A percentile compares a stretch with the other conserved stretches of the same genome.
phyloP scores from a whole-genome alignment of 2,888 invertebrate species.

The Peribatodes rhomboidaria region DNA sequence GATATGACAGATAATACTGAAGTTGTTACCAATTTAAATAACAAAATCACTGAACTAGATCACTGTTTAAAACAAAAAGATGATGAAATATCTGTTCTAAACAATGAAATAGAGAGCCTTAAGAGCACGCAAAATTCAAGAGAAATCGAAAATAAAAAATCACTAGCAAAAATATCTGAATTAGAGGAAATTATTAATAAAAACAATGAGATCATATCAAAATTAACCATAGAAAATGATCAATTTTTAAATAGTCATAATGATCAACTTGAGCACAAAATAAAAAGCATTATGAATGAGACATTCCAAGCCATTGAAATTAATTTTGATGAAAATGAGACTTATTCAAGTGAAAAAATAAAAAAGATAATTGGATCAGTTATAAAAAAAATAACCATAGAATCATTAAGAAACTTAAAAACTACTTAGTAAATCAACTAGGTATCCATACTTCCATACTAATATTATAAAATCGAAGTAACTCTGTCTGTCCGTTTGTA shows the following conservation, averaged over 20 bases:
- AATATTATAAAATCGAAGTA: no score
- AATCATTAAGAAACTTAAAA: constrained; percentile 58
- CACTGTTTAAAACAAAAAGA: constrained; percentile 55
- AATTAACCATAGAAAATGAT: constrained; percentile 34
- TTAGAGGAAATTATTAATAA: constrained; percentile 51
- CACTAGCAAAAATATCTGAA: constrained; percentile 52
- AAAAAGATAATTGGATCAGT: constrained; percentile 68
- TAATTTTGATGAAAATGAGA: constrained; percentile 64
- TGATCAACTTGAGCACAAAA: constrained; percentile 54
- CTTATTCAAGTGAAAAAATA: constrained; percentile 67
- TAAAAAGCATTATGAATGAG: constrained; percentile 77
- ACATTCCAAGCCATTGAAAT: constrained; percentile 70
- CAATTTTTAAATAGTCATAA: constrained; percentile 35
- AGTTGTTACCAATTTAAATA: constrained; percentile 37
- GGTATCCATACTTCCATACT: no score
- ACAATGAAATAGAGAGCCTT: constrained; percentile 57
- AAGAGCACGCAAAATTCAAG: constrained; percentile 36
- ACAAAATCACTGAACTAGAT: constrained; percentile 55
- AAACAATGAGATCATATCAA: constrained; percentile 51
- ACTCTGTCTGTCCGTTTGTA: no score
- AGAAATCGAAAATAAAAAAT: constrained; percentile 46
- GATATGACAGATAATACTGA: constrained; percentile 20
- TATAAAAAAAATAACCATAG: constrained; percentile 73
- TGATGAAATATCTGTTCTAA: constrained; percentile 54
- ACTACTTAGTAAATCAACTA: not conserved